Conservation (phyloP, 2,797 vertebrate species). For the Garrulus glandarius region DNA sequence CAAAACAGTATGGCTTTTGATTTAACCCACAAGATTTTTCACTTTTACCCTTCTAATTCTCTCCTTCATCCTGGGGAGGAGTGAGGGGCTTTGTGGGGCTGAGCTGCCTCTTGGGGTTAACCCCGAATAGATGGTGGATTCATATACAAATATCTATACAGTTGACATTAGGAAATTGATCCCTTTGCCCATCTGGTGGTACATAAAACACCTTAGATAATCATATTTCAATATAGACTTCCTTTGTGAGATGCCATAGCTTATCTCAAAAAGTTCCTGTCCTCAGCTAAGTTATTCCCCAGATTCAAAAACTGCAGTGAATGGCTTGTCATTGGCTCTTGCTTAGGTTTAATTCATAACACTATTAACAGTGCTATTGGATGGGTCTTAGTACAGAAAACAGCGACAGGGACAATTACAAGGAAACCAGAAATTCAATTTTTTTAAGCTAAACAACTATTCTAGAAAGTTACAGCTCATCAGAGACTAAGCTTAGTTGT, state of each 20-base stretch:
- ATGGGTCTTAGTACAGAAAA: background rate
- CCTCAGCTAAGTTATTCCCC: background rate
- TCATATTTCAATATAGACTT: background rate
- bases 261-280: background rate
- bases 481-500: background rate
- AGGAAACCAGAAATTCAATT: background rate
- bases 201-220: background rate
- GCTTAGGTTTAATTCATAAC: background rate
- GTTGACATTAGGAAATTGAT: background rate
- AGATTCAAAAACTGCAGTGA: background rate
- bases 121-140: background rate
- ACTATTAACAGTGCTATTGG: background rate
- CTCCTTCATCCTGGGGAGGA: fast-evolving
- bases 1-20: background rate
- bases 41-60: background rate
- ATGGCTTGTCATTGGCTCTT: background rate
- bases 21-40: background rate
- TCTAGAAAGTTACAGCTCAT: background rate
- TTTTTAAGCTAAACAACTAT: background rate
- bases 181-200: background rate
- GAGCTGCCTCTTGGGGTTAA: background rate
- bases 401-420: background rate
- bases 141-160: background rate
- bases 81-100: background rate
- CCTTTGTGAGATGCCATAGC: background rate